These are phyloP conservation scores for Clarias macrocephalus DNA, from an alignment of 2,113 vertebrate species.

Conservation along the genomic window DNA sequence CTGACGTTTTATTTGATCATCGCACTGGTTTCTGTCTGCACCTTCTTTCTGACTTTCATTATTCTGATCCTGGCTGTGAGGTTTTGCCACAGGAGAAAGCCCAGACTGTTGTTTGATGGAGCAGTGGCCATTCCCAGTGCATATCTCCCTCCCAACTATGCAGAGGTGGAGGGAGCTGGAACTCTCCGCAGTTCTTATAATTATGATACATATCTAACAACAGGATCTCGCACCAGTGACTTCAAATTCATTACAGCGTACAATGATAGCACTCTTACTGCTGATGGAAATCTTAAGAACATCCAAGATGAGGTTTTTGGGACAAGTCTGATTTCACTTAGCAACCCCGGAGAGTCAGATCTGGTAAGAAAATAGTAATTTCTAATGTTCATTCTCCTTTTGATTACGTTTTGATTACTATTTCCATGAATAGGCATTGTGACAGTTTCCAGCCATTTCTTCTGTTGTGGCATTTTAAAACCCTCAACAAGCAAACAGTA, in stretches of 20 bases:
- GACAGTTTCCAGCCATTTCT: too few relatives aligned
- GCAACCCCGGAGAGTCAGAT: not conserved
- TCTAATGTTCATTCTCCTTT: too few relatives aligned
- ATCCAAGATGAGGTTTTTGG: not conserved
- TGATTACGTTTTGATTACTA: too few relatives aligned
- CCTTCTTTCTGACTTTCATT: constrained; percentile 57
- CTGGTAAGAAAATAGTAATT: not conserved
- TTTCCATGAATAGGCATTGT: too few relatives aligned
- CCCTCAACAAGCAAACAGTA: too few relatives aligned
- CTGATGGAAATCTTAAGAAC: not conserved
- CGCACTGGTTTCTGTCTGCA: constrained; percentile 52
- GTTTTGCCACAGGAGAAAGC: constrained; percentile 54
- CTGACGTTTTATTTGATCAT: constrained; percentile 62
- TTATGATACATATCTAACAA: constrained; percentile 41
- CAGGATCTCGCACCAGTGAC: constrained; percentile 43
- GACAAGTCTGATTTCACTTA: not conserved
- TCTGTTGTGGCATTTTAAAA: too few relatives aligned
- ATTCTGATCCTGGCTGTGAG: constrained; percentile 49
- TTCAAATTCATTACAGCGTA: constrained; percentile 42
- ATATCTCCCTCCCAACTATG: constrained; percentile 44
- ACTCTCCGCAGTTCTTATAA: constrained; percentile 28
- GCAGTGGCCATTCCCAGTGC: constrained; percentile 40
- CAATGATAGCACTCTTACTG: constrained; percentile 42
- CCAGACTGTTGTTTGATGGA: constrained; percentile 52
- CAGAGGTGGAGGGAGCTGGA: constrained; percentile 51